phyloP scores from a whole-genome alignment of 1,140 invertebrate species.

The Drosophila bocki region DNA sequence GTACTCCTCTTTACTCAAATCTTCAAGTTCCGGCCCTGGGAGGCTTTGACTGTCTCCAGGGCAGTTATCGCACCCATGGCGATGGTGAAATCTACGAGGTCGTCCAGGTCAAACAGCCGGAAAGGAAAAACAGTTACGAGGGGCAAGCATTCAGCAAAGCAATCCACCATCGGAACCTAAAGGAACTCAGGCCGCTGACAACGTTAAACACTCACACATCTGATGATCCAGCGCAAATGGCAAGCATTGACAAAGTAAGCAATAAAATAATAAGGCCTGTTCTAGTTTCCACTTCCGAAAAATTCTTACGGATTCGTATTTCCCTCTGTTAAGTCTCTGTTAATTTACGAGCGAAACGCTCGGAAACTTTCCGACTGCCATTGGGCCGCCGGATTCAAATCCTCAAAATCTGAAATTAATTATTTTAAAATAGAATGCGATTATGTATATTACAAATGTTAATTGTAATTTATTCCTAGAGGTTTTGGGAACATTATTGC shows the following conservation, averaged over 20 bases:
- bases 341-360: too few species aligned
- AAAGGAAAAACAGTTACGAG: background rate
- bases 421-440: too few species aligned
- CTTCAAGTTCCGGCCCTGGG: slow-evolving; percentile 40
- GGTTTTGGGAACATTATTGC: too few species aligned
- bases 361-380: too few species aligned
- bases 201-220: background rate
- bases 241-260: background rate
- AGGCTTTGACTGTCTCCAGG: slow-evolving; percentile 71
- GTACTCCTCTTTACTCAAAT: slow-evolving; percentile 41
- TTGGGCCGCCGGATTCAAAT: too few species aligned
- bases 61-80: slow-evolving; percentile 72
- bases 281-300: too few species aligned
- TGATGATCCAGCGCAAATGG: background rate
- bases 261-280: too few species aligned
- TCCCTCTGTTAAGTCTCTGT: too few species aligned
- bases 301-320: too few species aligned
- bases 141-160: background rate
- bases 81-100: slow-evolving; percentile 73
- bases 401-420: too few species aligned
- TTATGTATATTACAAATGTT: too few species aligned
- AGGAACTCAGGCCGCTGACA: slow-evolving; percentile 35
- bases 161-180: slow-evolving; percentile 66
- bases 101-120: slow-evolving; percentile 41
- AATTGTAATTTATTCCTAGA: too few species aligned